Percentiles rank a stretch among this genome's conserved stretches.
Conservation (phyloP, 2,797 vertebrate species). For the Helostoma temminkii region DNA sequence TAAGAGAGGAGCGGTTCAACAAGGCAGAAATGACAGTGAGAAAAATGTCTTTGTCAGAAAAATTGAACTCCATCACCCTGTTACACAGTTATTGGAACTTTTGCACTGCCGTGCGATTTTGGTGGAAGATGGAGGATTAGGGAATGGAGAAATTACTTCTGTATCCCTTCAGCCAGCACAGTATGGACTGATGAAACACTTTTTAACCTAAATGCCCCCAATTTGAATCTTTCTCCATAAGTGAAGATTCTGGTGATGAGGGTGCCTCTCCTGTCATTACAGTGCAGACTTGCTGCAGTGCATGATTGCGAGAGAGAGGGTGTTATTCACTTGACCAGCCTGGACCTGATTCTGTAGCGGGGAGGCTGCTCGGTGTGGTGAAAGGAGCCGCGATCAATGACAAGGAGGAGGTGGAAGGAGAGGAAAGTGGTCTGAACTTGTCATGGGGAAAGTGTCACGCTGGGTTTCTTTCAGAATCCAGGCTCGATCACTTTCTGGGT, state of each 20-base stretch:
- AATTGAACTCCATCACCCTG: constrained; percentile 41
- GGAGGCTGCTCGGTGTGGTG: constrained; percentile 19
- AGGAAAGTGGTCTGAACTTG: constrained; percentile 63
- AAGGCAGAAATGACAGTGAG: constrained; percentile 26
- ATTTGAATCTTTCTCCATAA: constrained; percentile 56
- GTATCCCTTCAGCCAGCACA: constrained; percentile 12
- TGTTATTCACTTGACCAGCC: constrained; percentile 67
- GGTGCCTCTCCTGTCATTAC: constrained; percentile 35
- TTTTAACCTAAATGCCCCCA: constrained; percentile 52
- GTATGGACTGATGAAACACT: constrained; percentile 9
- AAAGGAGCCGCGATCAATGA: constrained; percentile 63
- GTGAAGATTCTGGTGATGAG: constrained; percentile 37
- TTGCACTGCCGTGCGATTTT: constrained; percentile 11
- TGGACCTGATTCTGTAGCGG: constrained; percentile 44
- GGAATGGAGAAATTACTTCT: constrained; percentile 43
- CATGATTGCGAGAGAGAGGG: constrained; percentile 58
- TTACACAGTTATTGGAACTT: constrained; percentile 39
- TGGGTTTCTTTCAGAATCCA: constrained; percentile 56
- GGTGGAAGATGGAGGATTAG: constrained; percentile 17
- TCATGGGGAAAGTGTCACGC: constrained; percentile 48
- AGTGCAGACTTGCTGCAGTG: constrained; percentile 12
- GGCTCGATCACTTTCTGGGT: constrained; percentile 53
- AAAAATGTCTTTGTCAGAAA: constrained; percentile 23
- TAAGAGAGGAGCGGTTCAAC: constrained; percentile 21
- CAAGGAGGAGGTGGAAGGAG: constrained; percentile 43